These are phyloP conservation scores for Lates japonicus DNA, from an alignment of 2,797 vertebrate genomes.

Conservation along the genomic window DNA sequence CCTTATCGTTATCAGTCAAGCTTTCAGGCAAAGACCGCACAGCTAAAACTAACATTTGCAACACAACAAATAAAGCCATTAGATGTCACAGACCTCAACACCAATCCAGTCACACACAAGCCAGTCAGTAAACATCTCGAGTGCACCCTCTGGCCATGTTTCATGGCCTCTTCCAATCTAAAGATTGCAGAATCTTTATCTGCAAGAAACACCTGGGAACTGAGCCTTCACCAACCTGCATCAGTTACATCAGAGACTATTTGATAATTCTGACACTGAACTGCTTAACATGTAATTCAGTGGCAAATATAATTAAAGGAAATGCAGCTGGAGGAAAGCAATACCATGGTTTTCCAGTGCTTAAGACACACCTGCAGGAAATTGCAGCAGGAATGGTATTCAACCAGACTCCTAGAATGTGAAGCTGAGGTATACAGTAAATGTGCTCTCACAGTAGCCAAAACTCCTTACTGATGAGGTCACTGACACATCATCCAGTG, in stretches of 20 bases:
- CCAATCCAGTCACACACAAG: constrained; percentile 37
- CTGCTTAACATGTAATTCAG: constrained; percentile 23
- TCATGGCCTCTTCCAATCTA: constrained; percentile 48
- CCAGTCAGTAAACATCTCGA: constrained; percentile 46
- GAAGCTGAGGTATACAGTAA: background rate
- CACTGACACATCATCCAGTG: background rate
- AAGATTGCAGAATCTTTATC: constrained; percentile 67
- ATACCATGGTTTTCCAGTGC: background rate
- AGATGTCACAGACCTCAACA: constrained; percentile 17
- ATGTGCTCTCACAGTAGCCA: background rate
- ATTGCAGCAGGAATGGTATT: background rate
- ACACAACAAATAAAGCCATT: constrained; percentile 20
- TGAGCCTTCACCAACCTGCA: constrained; percentile 20
- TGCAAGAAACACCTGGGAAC: constrained; percentile 60
- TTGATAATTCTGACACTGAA: constrained; percentile 2
- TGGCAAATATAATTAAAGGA: constrained; percentile 26
- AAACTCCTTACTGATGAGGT: background rate
- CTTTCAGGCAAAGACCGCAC: background rate
- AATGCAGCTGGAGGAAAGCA: constrained; percentile 19
- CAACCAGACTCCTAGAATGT: background rate
- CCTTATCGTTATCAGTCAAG: background rate
- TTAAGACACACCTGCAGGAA: constrained; percentile 9
- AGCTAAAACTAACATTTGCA: background rate
- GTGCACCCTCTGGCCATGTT: constrained; percentile 45
- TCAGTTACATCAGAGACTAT: constrained; percentile 31